Base-by-base conservation (phyloP, 2,797 vertebrate genomes). In the Rhyacichthys aspro region DNA sequence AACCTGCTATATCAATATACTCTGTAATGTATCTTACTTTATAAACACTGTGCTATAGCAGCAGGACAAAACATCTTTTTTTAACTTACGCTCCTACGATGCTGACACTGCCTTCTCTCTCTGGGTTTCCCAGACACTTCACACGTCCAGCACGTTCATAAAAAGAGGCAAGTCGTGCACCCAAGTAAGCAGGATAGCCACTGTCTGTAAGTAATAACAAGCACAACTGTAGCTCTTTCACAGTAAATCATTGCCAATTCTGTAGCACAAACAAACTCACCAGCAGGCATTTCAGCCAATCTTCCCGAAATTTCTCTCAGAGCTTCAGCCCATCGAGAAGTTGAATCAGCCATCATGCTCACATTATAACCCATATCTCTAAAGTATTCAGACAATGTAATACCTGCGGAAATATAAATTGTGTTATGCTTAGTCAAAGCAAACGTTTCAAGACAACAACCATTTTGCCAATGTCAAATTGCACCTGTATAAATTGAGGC, bases 291-390 rank as follows among this genome's bases (percentile, higher is more conserved):
- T 89, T 99, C 98, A 59, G 97, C 97, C 81, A 99, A 79, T 80
- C 96, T 91, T 41, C 98, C 97, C 1, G 98, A 99, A 82, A 99
- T 99, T 89, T 99, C 98, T 82, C 98, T 89, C 57, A 99, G 94
- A 67, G 97, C 98, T 74, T 99, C 98, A 1, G 98, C 98, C 98
- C 98, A 99, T 80, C 98, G 91, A 48, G 98, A 99, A 0, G 98
- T 98, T 0, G 98, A 99, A 82, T 99, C 98, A 15, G 98, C 98
- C 98, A 99, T 99, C 98, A 99, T 99, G 76, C 98, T 99, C 81
- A 99, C 96, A 0, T 99, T 93, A 80, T 98, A 99, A 47, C 98
- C 98, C 98, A 99, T 99, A 79, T 99, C 98, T 61, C 98, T 89
- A 88, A 99, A 99, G 86, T 99, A 99, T 74, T 99, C 98, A 0